phyloP scores from a whole-genome alignment of 2,113 vertebrate species.

The Corydoras maculifer region DNA sequence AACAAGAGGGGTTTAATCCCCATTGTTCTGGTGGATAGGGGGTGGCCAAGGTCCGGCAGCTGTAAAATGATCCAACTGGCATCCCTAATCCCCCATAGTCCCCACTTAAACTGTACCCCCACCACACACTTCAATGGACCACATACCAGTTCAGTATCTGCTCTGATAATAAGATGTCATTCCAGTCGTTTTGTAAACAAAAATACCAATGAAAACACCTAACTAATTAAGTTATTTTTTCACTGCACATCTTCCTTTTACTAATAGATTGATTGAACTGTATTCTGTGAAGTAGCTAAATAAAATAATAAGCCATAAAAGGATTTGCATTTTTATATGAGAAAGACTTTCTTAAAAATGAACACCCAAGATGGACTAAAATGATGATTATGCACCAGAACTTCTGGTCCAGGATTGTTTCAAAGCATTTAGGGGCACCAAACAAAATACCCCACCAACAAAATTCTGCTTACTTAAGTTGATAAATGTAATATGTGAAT shows the following conservation, averaged over 20 bases:
- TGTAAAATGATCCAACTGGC: constrained; percentile 73
- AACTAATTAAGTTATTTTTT: no score
- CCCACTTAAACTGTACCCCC: constrained; percentile 30
- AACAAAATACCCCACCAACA: background rate
- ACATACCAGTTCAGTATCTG: constrained; percentile 34
- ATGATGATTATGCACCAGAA: no score
- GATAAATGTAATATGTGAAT: no score
- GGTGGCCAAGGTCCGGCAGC: constrained; percentile 57
- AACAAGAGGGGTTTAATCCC: constrained; percentile 75
- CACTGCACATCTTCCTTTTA: no score
- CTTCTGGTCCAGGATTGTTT: no score
- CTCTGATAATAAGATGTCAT: constrained; percentile 33
- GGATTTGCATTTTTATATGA: no score
- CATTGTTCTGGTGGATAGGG: constrained; percentile 67
- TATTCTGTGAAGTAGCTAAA: background rate
- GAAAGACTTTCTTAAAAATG: no score
- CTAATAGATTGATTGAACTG: no score
- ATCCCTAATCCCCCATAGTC: constrained; percentile 59
- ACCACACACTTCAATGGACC: constrained; percentile 25
- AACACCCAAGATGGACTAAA: no score
- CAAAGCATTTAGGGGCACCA: background rate
- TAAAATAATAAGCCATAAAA: background rate
- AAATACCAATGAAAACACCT: no score
- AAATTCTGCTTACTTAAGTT: background rate
- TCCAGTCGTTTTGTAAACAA: no score